These are phyloP conservation scores for Standfussiana lucernea DNA, from an alignment of 2,888 invertebrate genomes.

Conservation along the genomic window DNA sequence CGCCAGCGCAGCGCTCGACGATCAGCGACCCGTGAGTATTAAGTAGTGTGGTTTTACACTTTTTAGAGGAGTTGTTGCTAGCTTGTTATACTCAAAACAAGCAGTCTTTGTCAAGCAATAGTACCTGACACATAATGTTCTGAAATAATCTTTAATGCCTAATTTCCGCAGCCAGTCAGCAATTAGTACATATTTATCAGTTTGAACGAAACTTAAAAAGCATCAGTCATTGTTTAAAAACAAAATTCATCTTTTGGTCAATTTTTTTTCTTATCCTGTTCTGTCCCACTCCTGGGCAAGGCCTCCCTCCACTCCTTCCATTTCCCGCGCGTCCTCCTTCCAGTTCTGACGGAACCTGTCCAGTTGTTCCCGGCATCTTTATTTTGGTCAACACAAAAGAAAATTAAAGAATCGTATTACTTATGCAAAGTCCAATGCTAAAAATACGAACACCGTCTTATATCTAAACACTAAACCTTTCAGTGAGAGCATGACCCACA, in stretches of 20 bases:
- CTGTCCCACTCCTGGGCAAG: no score
- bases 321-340: no score
- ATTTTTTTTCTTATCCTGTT: no score
- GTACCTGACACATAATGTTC: not conserved
- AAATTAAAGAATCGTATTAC: not conserved
- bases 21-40: slow-evolving; percentile 76
- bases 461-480: slow-evolving; percentile 35
- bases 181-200: not conserved
- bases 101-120: not conserved
- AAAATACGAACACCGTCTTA: slow-evolving; percentile 33
- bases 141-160: not conserved
- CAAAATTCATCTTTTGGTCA: not conserved
- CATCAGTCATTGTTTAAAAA: not conserved
- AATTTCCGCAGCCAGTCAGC: not conserved
- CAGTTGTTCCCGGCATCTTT: no score
- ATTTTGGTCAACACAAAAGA: not conserved
- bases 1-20: slow-evolving; percentile 70
- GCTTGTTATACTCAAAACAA: not conserved
- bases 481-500: slow-evolving; percentile 31
- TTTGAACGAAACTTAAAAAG: not conserved
- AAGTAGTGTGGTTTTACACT: slow-evolving; percentile 7
- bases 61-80: not conserved
- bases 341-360: no score
- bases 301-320: no score
- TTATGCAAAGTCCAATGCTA: slow-evolving; percentile 1